Percentiles rank a stretch among this genome's conserved stretches.
Conservation (phyloP, 30 jellyfish, hydroid and myxozoan species). For the Aurelia sp. region DNA sequence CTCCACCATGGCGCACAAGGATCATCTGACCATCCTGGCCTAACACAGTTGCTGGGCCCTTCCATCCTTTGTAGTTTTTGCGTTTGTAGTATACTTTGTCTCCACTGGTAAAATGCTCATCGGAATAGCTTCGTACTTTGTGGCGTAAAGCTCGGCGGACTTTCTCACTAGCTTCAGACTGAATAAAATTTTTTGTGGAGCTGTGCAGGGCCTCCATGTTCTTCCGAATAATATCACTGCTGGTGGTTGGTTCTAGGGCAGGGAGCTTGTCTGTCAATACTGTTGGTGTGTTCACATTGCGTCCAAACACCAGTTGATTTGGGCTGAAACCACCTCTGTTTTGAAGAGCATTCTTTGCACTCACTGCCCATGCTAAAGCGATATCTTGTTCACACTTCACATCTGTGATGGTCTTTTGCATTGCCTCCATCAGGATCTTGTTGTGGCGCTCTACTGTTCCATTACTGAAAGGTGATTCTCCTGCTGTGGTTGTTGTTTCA, state of each 20-base stretch:
- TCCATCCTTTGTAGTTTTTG: background rate
- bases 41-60: too few species aligned
- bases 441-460: conserved; percentile 28
- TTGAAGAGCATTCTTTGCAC: conserved; percentile 31
- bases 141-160: conserved; percentile 13
- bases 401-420: conserved; percentile 19
- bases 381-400: conserved; percentile 6
- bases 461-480: conserved; percentile 17
- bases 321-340: background rate
- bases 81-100: conserved; percentile 36
- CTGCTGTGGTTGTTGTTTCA: conserved; percentile 17
- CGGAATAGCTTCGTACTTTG: conserved; percentile 21
- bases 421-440: background rate
- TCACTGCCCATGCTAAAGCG: conserved; percentile 44
- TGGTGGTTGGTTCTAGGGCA: background rate
- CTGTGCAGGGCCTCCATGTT: conserved; percentile 16
- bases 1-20: background rate
- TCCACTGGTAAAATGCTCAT: conserved; percentile 4
- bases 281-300: too few species aligned
- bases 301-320: too few species aligned
- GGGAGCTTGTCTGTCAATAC: background rate
- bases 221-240: background rate
- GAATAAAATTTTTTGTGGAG: background rate
- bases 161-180: conserved; percentile 14
- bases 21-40: background rate